phyloP scores from a whole-genome alignment of 2,797 vertebrate genomes.

The Tolypeutes matacus region DNA sequence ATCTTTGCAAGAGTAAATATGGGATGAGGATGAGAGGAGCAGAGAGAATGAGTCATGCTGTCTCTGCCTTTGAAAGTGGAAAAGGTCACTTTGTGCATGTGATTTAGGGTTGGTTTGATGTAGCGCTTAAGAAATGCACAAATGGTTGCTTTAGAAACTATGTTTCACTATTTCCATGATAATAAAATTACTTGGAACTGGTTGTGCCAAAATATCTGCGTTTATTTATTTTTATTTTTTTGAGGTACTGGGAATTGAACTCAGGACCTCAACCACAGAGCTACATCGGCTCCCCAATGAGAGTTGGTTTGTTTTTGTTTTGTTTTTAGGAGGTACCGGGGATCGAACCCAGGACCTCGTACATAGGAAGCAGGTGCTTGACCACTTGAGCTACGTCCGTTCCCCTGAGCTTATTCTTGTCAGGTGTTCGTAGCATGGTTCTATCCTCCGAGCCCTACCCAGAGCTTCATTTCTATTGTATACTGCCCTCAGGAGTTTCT shows the following conservation, averaged over 20 bases:
- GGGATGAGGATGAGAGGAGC: not conserved
- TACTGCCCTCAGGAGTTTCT: not conserved
- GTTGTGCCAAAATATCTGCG: not conserved
- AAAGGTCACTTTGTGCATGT: not conserved
- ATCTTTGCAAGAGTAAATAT: conserved; percentile 13
- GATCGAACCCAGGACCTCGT: too few relatives aligned
- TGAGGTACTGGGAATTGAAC: too few relatives aligned
- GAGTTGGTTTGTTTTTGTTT: too few relatives aligned
- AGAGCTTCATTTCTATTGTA: not conserved
- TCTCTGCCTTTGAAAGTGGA: conserved; percentile 27
- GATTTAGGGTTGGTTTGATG: not conserved
- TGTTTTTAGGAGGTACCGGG: too few relatives aligned
- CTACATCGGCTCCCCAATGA: too few relatives aligned
- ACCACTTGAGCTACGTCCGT: too few relatives aligned
- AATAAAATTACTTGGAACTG: not conserved
- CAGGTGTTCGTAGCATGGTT: not conserved
- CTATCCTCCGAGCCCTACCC: not conserved
- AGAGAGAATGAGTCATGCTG: not conserved
- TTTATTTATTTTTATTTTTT: not conserved
- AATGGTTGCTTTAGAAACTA: not conserved
- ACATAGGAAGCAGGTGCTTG: too few relatives aligned
- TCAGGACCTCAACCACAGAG: too few relatives aligned
- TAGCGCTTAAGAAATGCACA: conserved; percentile 31
- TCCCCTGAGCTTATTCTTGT: not conserved
- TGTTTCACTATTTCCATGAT: not conserved